These are phyloP conservation scores for Eristalis intricaria DNA, from an alignment of 2,888 invertebrate genomes.

Conservation along the genomic window DNA sequence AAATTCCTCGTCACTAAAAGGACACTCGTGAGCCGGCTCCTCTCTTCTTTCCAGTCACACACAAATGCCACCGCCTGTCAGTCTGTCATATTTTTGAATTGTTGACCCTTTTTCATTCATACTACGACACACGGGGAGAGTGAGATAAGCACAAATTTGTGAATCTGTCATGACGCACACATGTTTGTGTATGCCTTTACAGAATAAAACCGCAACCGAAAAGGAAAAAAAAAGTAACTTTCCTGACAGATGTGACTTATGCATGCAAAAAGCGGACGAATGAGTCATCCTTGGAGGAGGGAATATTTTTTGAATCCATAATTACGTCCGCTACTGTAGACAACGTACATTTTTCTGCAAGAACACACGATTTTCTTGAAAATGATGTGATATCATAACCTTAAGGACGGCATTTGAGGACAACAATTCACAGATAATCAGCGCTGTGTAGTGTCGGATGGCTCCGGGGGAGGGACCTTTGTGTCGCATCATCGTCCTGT, in stretches of 20 bases:
- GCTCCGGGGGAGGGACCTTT: conserved; percentile 11
- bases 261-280: not conserved
- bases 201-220: not conserved
- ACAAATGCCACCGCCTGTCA: not conserved
- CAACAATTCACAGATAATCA: not conserved
- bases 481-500: conserved; percentile 27
- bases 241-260: not conserved
- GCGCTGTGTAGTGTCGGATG: not conserved
- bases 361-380: not conserved
- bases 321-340: conserved; percentile 6
- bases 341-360: conserved; percentile 11
- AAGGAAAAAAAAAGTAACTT: not conserved
- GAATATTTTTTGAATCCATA: not conserved
- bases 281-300: not conserved
- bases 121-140: not conserved
- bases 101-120: not conserved
- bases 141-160: not conserved
- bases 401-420: conserved; percentile 1
- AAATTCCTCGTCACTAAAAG: not conserved
- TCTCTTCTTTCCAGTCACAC: not conserved
- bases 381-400: conserved; percentile 12
- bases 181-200: not conserved
- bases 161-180: not conserved
- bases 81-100: not conserved
- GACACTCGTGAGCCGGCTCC: not conserved